phyloP scores from a whole-genome alignment of 2,888 invertebrate species.

The Amblyjoppa proteus region DNA sequence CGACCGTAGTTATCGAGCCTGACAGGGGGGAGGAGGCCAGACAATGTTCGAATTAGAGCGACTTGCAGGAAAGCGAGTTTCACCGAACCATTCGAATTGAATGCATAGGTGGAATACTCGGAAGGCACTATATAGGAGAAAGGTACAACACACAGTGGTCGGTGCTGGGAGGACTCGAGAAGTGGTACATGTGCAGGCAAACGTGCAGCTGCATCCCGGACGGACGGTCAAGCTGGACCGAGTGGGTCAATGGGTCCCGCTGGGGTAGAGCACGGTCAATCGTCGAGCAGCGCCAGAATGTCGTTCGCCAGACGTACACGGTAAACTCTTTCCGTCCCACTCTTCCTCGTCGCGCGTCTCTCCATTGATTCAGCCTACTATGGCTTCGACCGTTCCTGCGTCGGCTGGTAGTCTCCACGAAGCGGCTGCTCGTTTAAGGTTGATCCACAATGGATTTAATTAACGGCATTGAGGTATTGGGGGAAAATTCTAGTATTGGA shows the following conservation, averaged over 20 bases:
- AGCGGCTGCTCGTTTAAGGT: slow-evolving; percentile 15
- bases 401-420: slow-evolving; percentile 11
- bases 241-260: slow-evolving; percentile 68
- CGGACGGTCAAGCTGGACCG: slow-evolving; percentile 57
- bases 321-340: slow-evolving; percentile 57
- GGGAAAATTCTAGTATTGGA: background rate
- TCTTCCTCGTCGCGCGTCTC: slow-evolving; percentile 34
- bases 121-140: slow-evolving; percentile 21
- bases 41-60: slow-evolving; percentile 38
- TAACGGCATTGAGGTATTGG: background rate
- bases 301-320: slow-evolving; percentile 55
- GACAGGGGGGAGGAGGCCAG: background rate
- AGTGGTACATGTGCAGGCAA: slow-evolving; percentile 29
- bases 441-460: slow-evolving; percentile 18
- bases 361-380: slow-evolving; percentile 34
- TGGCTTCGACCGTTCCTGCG: slow-evolving; percentile 6
- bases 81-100: slow-evolving; percentile 43
- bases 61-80: slow-evolving; percentile 46
- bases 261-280: slow-evolving; percentile 60
- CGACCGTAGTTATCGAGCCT: slow-evolving; percentile 1
- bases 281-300: slow-evolving; percentile 58
- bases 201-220: slow-evolving; percentile 48
- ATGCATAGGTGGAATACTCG: slow-evolving; percentile 32
- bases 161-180: slow-evolving; percentile 47
- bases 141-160: slow-evolving; percentile 23